Evolutionary conservation across 1,140 invertebrate species (phyloP), one percentile per base, ranked within the genome.

Genomic region (Eulimnadia texana): DNA sequence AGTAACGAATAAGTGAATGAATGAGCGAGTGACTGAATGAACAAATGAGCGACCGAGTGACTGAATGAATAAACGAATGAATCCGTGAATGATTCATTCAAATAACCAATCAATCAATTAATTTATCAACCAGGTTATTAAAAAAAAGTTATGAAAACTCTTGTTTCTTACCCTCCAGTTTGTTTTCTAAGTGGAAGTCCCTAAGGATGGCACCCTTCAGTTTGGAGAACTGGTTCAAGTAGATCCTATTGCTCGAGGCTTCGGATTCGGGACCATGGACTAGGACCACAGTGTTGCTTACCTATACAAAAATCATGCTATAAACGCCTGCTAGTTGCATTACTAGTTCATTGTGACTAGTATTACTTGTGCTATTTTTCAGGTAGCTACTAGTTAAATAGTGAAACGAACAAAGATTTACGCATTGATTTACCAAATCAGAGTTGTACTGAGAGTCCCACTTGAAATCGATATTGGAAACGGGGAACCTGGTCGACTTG

Each of bases 211-310:
- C 2, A 54, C 62, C 71, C 29, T 73, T 68, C n/a, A 69, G 67
- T 33, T 75, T 72, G 1, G 70, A 64, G 2, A 73, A 67, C 58
- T 80, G 77, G 10, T 70, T 69, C 6, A 81, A 60, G 2, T 73
- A 75, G 0, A 85, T 62, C 1, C 78, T 74, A 58, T 80, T 78
- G 1, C 71, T 66, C 53, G 78, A 73, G 9, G 79, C 79, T 11
- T 77, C 76, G 6, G 79, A 72, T 69, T 85, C 82, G 0, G 73
- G 67, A 9, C 83, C 82, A 67, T 85, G 82, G 22, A 78, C 71
- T 3, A 86, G 64, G 13, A 78, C 71, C 1, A 85, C 66, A 50
- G 76, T 72, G 42, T 78, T 80, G 47, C 78, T 74, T 29, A 72
- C 60, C 74, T 22, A 20, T 9, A 52, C 22, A 25, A 51, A 49